Conservation (phyloP, 2,113 vertebrate genomes). For the Electrona antarctica region DNA sequence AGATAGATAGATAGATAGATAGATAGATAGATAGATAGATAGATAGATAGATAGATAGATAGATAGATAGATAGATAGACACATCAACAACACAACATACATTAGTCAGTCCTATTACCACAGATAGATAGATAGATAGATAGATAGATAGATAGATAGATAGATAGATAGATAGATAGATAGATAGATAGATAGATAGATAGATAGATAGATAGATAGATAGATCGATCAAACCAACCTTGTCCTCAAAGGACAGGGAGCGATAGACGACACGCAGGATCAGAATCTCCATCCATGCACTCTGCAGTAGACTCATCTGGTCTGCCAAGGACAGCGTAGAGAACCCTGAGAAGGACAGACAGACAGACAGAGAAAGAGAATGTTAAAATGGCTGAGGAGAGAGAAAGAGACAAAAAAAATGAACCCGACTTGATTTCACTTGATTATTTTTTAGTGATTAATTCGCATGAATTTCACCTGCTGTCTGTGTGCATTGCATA, state of each 20-base stretch:
- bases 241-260: conserved; percentile 97
- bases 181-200: conserved; percentile 13
- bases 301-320: conserved; percentile 99
- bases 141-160: too few species aligned
- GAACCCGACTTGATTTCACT: neutral
- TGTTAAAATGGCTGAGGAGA: neutral
- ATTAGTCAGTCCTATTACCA: too few species aligned
- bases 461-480: too few species aligned
- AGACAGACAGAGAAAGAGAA: conserved; percentile 11
- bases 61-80: neutral
- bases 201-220: neutral
- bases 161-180: conserved; percentile 1
- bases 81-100: too few species aligned
- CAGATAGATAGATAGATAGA: too few species aligned
- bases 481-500: too few species aligned
- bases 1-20: conserved; percentile 23
- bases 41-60: conserved; percentile 17
- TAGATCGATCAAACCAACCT: conserved; percentile 59
- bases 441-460: too few species aligned
- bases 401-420: neutral
- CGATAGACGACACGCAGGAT: conserved; percentile 98
- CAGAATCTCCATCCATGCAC: conserved; percentile 99
- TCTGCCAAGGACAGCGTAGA: conserved; percentile 98
- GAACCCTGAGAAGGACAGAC: conserved; percentile 83
- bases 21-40: conserved; percentile 17